Conservation (phyloP, 1,140 invertebrate species). For the Saccostrea echinata region DNA sequence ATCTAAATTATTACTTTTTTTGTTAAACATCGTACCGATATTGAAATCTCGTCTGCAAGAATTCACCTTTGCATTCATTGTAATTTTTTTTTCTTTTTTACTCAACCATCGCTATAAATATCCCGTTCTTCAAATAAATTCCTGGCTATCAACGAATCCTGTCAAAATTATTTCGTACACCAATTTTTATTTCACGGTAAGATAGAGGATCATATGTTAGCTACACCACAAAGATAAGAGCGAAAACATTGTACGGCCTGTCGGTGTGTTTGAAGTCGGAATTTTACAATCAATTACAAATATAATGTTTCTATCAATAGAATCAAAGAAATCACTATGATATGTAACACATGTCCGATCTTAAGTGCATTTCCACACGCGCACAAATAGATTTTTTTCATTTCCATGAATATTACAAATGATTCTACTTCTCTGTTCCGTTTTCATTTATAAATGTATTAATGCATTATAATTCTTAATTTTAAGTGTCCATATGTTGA, state of each 20-base stretch:
- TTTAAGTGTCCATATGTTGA: too few species aligned
- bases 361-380: neutral
- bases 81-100: neutral
- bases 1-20: too few species aligned
- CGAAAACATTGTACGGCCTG: neutral
- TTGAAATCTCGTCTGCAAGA: neutral
- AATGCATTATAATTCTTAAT: too few species aligned
- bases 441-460: too few species aligned
- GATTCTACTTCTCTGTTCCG: too few species aligned
- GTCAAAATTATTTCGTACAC: conserved; percentile 28
- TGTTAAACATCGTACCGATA: too few species aligned
- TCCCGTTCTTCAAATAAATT: conserved; percentile 12
- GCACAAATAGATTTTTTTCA: too few species aligned
- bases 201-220: conserved; percentile 1
- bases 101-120: neutral
- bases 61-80: neutral
- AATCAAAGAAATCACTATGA: neutral
- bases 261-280: neutral
- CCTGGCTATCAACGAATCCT: conserved; percentile 35
- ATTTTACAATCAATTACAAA: neutral
- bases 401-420: too few species aligned
- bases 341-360: neutral
- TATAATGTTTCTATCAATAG: neutral
- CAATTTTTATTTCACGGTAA: conserved; percentile 3
- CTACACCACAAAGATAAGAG: conserved; percentile 6